phyloP scores from a whole-genome alignment of 2,888 invertebrate species.

The Lissocephala sabroskyi region DNA sequence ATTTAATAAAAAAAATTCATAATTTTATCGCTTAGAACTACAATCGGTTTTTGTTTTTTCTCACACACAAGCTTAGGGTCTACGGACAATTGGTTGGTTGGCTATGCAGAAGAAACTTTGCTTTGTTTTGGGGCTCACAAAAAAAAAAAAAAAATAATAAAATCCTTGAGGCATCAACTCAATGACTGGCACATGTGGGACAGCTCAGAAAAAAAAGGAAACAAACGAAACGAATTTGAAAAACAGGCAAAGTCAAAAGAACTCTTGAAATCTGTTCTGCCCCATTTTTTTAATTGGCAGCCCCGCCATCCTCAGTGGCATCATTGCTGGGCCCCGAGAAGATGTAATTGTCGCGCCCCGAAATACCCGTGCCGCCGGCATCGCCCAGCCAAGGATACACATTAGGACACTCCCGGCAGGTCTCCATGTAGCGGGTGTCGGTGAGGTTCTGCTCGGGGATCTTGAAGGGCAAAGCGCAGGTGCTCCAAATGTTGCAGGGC shows the following conservation, averaged over 20 bases:
- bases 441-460: conserved; percentile 83
- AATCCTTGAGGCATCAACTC: conserved; percentile 11
- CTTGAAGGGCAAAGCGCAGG: conserved; percentile 87
- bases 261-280: too few species aligned
- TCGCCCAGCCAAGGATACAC: conserved; percentile 92
- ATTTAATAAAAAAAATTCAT: conserved; percentile 39
- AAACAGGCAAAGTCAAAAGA: neutral
- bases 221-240: neutral
- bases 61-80: conserved; percentile 42
- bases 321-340: conserved; percentile 42
- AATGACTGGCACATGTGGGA: conserved; percentile 35
- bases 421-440: conserved; percentile 89
- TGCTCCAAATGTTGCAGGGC: conserved; percentile 86
- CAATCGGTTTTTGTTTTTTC: neutral
- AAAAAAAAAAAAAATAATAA: conserved; percentile 3
- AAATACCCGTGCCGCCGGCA: conserved; percentile 86
- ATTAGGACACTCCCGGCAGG: conserved; percentile 88
- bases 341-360: conserved; percentile 83
- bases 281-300: conserved; percentile 20
- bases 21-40: conserved; percentile 22
- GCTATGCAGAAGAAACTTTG: conserved; percentile 1
- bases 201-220: conserved; percentile 1
- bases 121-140: too few species aligned
- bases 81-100: conserved; percentile 29
- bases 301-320: conserved; percentile 11